These are phyloP conservation scores for Caenorhabditis afra DNA, from an alignment of 2,888 invertebrate genomes.

Conservation along the genomic window DNA sequence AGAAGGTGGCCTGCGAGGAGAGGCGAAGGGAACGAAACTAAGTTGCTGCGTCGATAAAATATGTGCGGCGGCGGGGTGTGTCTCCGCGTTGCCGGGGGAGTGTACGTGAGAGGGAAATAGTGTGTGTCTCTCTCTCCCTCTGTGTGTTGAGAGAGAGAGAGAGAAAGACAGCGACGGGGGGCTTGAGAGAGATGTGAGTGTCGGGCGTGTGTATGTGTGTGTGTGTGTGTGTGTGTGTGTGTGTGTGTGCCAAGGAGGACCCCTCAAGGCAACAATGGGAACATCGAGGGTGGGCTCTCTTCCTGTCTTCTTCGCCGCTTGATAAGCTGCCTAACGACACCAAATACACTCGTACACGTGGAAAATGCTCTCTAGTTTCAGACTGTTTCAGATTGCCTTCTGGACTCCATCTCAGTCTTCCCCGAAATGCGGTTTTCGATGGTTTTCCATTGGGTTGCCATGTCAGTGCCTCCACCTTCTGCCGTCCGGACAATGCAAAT, in stretches of 20 bases:
- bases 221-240: conserved; percentile 14
- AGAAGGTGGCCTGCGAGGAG: conserved; percentile 31
- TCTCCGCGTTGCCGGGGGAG: conserved; percentile 45
- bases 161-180: conserved; percentile 13
- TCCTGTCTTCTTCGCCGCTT: conserved; percentile 4
- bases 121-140: conserved; percentile 33
- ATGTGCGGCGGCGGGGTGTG: conserved; percentile 50
- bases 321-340: neutral
- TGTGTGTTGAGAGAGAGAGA: conserved; percentile 23
- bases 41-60: conserved; percentile 61
- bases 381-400: neutral
- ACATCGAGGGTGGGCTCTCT: conserved; percentile 9
- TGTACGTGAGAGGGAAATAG: conserved; percentile 46
- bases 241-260: conserved; percentile 20
- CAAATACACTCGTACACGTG: neutral
- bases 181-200: conserved; percentile 18
- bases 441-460: neutral
- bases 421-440: too few species aligned
- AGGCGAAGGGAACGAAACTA: conserved; percentile 43
- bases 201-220: conserved; percentile 15
- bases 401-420: neutral
- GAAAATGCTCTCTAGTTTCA: neutral
- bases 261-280: conserved; percentile 32
- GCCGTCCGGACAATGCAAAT: neutral
- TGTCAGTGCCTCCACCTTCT: neutral